A percentile compares a stretch with the other conserved stretches of the same genome.
Conservation (phyloP, 2,797 vertebrate species). For the Psittacula echo region DNA sequence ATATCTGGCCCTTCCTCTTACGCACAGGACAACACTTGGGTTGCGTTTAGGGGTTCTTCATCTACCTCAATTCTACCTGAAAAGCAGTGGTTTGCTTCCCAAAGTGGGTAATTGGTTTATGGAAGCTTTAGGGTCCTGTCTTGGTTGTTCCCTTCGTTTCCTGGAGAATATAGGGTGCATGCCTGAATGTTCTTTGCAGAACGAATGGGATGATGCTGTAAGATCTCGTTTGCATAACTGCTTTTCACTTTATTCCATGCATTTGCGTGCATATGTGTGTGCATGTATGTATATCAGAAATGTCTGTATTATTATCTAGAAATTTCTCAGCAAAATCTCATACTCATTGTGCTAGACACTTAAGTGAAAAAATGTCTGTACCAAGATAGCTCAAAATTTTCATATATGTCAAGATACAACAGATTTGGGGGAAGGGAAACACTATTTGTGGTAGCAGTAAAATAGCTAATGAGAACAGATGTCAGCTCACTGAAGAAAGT, state of each 20-base stretch:
- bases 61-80: not conserved
- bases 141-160: not conserved
- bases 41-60: not conserved
- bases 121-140: not conserved
- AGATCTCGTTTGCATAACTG: not conserved
- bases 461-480: constrained; percentile 74
- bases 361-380: constrained; percentile 57
- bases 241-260: not conserved
- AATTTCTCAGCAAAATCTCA: constrained; percentile 34
- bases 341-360: constrained; percentile 62
- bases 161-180: not conserved
- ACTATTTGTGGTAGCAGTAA: constrained; percentile 68
- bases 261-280: not conserved
- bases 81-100: not conserved
- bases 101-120: not conserved
- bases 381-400: constrained; percentile 66
- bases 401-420: constrained; percentile 67
- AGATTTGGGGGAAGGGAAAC: constrained; percentile 62
- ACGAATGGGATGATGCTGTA: not conserved
- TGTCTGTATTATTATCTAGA: constrained; percentile 42
- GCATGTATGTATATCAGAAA: not conserved
- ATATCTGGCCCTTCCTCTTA: not conserved
- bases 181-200: not conserved
- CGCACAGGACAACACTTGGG: fast-evolving
- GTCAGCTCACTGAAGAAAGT: constrained; percentile 61